Percentiles rank a stretch among this genome's conserved stretches.
Conservation (phyloP, 1,140 invertebrate species). For the Carcinoscorpius rotundicauda region DNA sequence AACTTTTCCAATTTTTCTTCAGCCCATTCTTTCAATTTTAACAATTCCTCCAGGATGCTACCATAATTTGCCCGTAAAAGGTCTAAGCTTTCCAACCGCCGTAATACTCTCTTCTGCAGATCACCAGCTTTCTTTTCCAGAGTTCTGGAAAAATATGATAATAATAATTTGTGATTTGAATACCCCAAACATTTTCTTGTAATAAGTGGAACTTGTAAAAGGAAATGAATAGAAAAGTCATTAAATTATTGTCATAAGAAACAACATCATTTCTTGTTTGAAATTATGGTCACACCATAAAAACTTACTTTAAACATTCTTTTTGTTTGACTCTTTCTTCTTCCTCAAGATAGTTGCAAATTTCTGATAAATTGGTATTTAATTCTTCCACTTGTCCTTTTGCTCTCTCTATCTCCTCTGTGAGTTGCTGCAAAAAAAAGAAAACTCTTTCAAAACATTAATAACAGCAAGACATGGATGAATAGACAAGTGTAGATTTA, state of each 20-base stretch:
- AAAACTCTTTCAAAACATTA: neutral
- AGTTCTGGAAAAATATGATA: conserved; percentile 43
- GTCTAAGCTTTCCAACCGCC: conserved; percentile 43
- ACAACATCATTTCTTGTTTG: too few species aligned
- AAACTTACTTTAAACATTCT: conserved; percentile 3
- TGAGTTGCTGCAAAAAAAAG: conserved; percentile 11
- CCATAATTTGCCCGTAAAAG: conserved; percentile 54
- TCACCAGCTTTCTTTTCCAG: conserved; percentile 69
- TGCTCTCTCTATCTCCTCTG: conserved; percentile 6
- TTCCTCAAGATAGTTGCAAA: conserved; percentile 1
- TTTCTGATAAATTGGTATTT: neutral
- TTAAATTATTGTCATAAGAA: too few species aligned
- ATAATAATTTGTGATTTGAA: too few species aligned
- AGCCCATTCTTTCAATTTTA: conserved; percentile 55
- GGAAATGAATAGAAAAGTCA: too few species aligned
- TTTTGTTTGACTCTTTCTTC: conserved; percentile 5
- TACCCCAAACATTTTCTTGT: too few species aligned
- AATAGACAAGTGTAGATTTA: too few species aligned
- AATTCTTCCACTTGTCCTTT: conserved; percentile 10
- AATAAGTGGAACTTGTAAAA: too few species aligned
- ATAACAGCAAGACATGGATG: too few species aligned
- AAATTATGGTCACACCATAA: neutral
- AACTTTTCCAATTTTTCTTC: conserved; percentile 49
- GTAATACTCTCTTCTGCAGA: conserved; percentile 63
- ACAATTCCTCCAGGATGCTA: conserved; percentile 40